These are phyloP conservation scores for Drosophila greeni DNA, from an alignment of 2,888 invertebrate genomes.

Conservation along the genomic window DNA sequence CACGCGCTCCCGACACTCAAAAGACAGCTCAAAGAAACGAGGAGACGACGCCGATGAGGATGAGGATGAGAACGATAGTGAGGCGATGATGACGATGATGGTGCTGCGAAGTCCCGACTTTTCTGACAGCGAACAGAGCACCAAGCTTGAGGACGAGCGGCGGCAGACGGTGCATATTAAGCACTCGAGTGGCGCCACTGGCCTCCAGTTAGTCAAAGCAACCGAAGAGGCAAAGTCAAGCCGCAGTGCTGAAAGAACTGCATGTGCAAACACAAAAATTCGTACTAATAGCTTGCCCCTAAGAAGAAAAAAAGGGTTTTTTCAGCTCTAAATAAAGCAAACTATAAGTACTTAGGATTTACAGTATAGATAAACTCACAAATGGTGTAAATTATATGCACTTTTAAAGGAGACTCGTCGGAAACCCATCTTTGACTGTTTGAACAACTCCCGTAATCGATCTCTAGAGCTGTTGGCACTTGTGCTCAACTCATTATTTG, in stretches of 20 bases:
- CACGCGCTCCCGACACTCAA: conserved; percentile 60
- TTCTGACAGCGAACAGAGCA: conserved; percentile 42
- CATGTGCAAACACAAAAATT: conserved; percentile 5
- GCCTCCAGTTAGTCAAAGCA: conserved; percentile 33
- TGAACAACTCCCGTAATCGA: conserved; percentile 21
- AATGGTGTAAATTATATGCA: background rate
- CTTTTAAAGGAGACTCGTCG: background rate
- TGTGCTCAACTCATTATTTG: conserved; percentile 41
- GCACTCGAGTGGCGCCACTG: conserved; percentile 56
- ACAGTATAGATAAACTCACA: background rate
- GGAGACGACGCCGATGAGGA: conserved; percentile 12
- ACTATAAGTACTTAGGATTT: no score
- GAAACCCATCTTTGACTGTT: no score
- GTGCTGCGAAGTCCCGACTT: conserved; percentile 19
- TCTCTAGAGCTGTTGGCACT: conserved; percentile 28
- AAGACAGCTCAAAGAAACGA: conserved; percentile 52
- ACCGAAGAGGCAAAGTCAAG: background rate
- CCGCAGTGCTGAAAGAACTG: background rate
- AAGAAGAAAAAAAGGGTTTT: background rate
- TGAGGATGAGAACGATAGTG: conserved; percentile 12
- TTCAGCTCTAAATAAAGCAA: background rate
- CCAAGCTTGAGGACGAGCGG: conserved; percentile 14
- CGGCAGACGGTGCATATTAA: conserved; percentile 58
- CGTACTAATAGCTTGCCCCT: background rate
- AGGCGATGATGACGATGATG: conserved; percentile 26